phyloP scores from a whole-genome alignment of 2,888 invertebrate genomes.

The Chorisops tibialis region DNA sequence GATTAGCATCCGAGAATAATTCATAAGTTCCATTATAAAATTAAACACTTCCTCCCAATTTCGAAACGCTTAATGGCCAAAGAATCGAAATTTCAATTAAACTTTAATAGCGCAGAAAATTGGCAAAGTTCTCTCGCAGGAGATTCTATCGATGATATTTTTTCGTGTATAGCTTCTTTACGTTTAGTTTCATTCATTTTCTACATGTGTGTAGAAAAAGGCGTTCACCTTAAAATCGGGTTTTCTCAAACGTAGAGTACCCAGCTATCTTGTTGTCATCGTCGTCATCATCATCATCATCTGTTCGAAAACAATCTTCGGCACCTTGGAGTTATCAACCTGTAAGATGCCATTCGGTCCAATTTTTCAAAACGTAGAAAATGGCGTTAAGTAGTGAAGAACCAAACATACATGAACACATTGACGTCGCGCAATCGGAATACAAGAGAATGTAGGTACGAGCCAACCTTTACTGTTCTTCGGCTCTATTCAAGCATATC shows the following conservation, averaged over 20 bases:
- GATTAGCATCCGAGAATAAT: slow-evolving; percentile 4
- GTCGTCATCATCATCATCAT: slow-evolving; percentile 8
- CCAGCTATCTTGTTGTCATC: background rate
- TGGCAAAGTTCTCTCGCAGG: background rate
- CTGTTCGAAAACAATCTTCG: background rate
- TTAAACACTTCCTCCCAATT: slow-evolving; percentile 22
- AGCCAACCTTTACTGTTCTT: background rate
- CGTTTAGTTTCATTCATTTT: background rate
- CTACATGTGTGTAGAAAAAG: background rate
- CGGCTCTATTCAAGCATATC: slow-evolving; percentile 1
- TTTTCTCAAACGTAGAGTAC: background rate
- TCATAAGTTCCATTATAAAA: slow-evolving; percentile 1
- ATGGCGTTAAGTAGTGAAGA: too few relatives aligned
- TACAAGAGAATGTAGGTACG: too few relatives aligned
- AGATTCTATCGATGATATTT: background rate
- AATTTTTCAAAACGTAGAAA: too few relatives aligned
- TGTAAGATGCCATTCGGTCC: too few relatives aligned
- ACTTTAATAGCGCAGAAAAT: slow-evolving; percentile 13
- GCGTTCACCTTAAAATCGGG: slow-evolving; percentile 17
- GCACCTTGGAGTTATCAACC: too few relatives aligned
- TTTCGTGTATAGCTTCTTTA: background rate
- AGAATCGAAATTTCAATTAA: slow-evolving; percentile 17
- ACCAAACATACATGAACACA: too few relatives aligned
- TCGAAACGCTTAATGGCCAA: slow-evolving; percentile 11
- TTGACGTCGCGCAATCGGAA: too few relatives aligned